phyloP scores from a whole-genome alignment of 1,140 invertebrate species.

The Drosophila baimaii region DNA sequence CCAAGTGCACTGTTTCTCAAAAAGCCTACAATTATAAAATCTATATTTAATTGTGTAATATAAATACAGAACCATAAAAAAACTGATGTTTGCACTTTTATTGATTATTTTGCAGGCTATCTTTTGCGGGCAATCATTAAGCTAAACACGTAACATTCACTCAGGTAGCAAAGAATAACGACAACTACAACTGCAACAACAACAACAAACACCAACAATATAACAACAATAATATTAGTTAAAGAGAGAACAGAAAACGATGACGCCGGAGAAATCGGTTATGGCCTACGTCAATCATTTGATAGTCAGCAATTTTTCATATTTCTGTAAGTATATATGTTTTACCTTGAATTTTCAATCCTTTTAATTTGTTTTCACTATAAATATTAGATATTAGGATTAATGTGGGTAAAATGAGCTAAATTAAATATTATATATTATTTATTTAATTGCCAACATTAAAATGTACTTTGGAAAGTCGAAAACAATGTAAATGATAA shows the following conservation, averaged over 20 bases:
- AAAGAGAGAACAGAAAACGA: conserved; percentile 47
- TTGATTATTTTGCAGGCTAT: conserved; percentile 73
- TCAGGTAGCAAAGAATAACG: conserved; percentile 65
- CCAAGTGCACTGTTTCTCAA: conserved; percentile 27
- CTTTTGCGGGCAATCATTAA: conserved; percentile 73
- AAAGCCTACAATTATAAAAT: conserved; percentile 17
- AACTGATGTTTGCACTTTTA: conserved; percentile 47
- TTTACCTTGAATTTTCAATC: background rate
- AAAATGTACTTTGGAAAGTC: background rate
- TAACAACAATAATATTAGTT: conserved; percentile 28
- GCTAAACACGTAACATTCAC: conserved; percentile 71
- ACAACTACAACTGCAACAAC: conserved; percentile 21
- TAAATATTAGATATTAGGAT: background rate
- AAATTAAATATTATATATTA: background rate
- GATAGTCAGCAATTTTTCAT: conserved; percentile 83
- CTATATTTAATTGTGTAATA: conserved; percentile 9
- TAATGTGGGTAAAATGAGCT: background rate
- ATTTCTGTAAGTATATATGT: conserved; percentile 77
- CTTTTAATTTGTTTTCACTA: background rate
- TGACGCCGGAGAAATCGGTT: conserved; percentile 82
- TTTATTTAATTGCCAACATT: background rate
- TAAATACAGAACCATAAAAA: conserved; percentile 1
- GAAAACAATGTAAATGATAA: background rate
- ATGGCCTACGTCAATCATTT: conserved; percentile 82
- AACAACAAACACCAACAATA: conserved; percentile 26